Percentiles rank a stretch among this genome's conserved stretches.
Evolutionary conservation across 2,888 invertebrate genomes (phyloP).

Genomic region (Drosophila atripex): DNA sequence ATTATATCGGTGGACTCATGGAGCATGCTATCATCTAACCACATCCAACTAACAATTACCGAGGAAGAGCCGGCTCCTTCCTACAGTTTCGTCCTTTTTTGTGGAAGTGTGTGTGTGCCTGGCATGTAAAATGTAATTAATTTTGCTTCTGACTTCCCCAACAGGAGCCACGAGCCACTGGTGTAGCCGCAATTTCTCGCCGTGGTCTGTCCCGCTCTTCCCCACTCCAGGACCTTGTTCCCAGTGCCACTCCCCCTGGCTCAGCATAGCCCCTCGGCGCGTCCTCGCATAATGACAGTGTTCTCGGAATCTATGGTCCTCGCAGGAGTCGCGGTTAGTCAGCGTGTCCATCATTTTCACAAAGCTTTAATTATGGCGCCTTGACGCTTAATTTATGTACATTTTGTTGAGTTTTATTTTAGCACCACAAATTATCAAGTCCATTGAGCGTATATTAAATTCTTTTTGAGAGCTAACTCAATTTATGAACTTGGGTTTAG

Average conservation of each 20-base stretch:
- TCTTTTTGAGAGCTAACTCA: slow-evolving; percentile 46
- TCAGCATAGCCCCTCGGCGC: background rate
- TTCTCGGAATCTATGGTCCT: slow-evolving; percentile 26
- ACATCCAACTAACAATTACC: slow-evolving; percentile 65
- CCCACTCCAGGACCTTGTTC: slow-evolving; percentile 12
- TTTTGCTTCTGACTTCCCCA: slow-evolving; percentile 63
- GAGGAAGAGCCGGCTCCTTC: slow-evolving; percentile 13
- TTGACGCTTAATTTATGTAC: slow-evolving; percentile 75
- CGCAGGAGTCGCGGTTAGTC: slow-evolving; percentile 56
- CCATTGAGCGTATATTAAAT: slow-evolving; percentile 78
- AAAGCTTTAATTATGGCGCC: slow-evolving; percentile 75
- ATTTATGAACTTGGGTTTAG: slow-evolving; percentile 24
- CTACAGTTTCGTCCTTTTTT: slow-evolving; percentile 17
- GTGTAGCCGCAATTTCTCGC: slow-evolving; percentile 34
- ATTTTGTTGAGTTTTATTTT: slow-evolving; percentile 75
- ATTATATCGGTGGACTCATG: slow-evolving; percentile 7
- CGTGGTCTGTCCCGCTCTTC: slow-evolving; percentile 10
- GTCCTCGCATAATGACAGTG: slow-evolving; percentile 40
- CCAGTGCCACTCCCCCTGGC: slow-evolving; percentile 21
- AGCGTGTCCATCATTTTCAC: slow-evolving; percentile 68
- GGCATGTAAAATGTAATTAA: slow-evolving; percentile 78
- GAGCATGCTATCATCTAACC: slow-evolving; percentile 21
- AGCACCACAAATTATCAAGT: slow-evolving; percentile 76
- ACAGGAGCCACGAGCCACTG: slow-evolving; percentile 35
- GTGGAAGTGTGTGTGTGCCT: slow-evolving; percentile 41